phyloP scores from a whole-genome alignment of 2,888 invertebrate species.

The Parelbella ahira region DNA sequence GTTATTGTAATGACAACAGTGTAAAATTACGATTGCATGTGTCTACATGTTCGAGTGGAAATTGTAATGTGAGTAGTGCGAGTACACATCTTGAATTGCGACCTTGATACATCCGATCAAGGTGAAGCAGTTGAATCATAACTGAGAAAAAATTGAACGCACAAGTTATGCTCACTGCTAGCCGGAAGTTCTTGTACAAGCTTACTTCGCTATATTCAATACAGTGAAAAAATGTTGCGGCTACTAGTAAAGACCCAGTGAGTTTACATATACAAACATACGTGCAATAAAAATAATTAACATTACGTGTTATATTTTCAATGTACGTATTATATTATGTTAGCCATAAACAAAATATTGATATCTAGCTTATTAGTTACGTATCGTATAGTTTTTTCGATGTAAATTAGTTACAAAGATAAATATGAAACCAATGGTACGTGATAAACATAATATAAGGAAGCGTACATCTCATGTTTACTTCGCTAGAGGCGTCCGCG shows the following conservation, averaged over 20 bases:
- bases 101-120: conserved; percentile 53
- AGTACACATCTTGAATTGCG: conserved; percentile 22
- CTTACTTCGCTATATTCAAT: too few relatives aligned
- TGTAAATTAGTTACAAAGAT: too few relatives aligned
- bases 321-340: too few relatives aligned
- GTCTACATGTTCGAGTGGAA: conserved; percentile 24
- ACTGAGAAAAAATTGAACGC: conserved; percentile 42
- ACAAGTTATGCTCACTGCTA: conserved; percentile 35
- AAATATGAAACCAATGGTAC: too few relatives aligned
- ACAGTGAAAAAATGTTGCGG: too few relatives aligned
- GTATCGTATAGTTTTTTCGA: too few relatives aligned
- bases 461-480: conserved; percentile 2
- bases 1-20: conserved; percentile 36
- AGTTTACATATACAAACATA: too few relatives aligned
- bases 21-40: conserved; percentile 37
- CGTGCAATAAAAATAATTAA: too few relatives aligned
- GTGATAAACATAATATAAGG: neutral
- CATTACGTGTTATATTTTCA: too few relatives aligned
- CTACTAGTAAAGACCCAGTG: too few relatives aligned
- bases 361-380: too few relatives aligned
- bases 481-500: neutral
- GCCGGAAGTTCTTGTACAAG: conserved; percentile 9
- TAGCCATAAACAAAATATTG: too few relatives aligned
- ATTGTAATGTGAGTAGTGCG: conserved; percentile 25
- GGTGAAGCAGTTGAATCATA: conserved; percentile 52